Base-by-base conservation (phyloP, 2,113 vertebrate species). In the Urocitellus parryii region DNA sequence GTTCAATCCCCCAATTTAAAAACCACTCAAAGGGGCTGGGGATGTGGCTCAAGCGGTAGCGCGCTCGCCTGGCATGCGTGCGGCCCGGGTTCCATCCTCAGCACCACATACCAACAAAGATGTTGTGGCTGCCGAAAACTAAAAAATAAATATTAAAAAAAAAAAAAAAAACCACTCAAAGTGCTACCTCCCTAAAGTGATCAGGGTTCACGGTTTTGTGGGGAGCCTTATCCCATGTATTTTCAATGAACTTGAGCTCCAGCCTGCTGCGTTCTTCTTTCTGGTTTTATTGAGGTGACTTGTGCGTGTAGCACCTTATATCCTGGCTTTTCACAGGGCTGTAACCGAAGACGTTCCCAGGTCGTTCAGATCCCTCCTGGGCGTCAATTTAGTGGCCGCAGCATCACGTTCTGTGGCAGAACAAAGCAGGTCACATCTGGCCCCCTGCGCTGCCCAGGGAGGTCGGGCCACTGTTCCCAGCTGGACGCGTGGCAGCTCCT, bases 381-480 rank as follows among this genome's bases (percentile, higher is more conserved):
- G 51, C 20, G 27, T 51, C 48, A 0, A 5, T 68, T 53, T 39
- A 18, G 20, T 24, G 81, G n/a, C 48, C 5, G 0, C 4, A 2
- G 27, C 53, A 3, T 22, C 53, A 7, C 0, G 0, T 29, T 27
- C 58, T 16, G 1, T 39, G 48, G 8, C 0, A 2, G 42, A 29
- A 4, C 42, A 29, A 0, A 17, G 17, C 18, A 5, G 56, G 56
- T 20, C 17, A 20, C 56, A 56, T 56, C 56, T 7, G 56, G 5
- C 56, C 16, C 17, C 56, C 56, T 5, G 17, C 5, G 17, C 16
- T 56, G 56, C 56, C 56, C 1, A 20, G 4, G 17, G 56, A 20
- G 58, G 58, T 24, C 58, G 9, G 58, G 58, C 58, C 56, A 20
- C 56, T 58, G 56, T 58, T 58, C 56, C 17, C 56, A 22, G 56